phyloP scores from a whole-genome alignment of 2,113 vertebrate species.

The Neomonachus schauinslandi region DNA sequence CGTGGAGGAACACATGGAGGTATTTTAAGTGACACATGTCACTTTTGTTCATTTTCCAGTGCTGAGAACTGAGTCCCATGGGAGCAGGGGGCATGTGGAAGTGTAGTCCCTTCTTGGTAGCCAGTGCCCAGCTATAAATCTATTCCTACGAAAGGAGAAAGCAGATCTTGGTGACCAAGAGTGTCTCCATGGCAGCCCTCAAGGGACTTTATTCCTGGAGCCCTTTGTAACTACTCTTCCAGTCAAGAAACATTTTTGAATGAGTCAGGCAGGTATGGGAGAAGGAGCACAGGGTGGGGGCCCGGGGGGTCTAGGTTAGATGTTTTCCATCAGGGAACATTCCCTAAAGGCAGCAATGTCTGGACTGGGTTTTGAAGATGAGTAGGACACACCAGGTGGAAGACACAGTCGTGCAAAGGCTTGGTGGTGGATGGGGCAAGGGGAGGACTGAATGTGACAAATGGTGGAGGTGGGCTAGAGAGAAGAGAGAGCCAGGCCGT shows the following conservation, averaged over 20 bases:
- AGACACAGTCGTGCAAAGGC: neutral
- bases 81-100: neutral
- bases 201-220: neutral
- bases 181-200: neutral
- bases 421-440: neutral
- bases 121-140: neutral
- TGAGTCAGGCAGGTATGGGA: neutral
- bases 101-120: neutral
- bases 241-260: neutral
- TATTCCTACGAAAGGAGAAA: neutral
- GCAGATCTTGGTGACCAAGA: neutral
- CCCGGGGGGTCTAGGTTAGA: neutral
- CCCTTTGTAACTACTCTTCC: neutral
- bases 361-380: neutral
- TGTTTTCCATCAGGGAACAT: neutral
- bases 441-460: neutral
- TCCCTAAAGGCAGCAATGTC: neutral
- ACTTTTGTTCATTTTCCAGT: neutral
- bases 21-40: neutral
- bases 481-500: neutral
- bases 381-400: neutral
- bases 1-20: neutral
- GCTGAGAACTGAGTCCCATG: neutral
- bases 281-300: neutral
- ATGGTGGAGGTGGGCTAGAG: neutral